Percentiles rank a stretch among this genome's conserved stretches.
Conservation (phyloP, 2,113 vertebrate genomes). For the Callopanchax toddi region DNA sequence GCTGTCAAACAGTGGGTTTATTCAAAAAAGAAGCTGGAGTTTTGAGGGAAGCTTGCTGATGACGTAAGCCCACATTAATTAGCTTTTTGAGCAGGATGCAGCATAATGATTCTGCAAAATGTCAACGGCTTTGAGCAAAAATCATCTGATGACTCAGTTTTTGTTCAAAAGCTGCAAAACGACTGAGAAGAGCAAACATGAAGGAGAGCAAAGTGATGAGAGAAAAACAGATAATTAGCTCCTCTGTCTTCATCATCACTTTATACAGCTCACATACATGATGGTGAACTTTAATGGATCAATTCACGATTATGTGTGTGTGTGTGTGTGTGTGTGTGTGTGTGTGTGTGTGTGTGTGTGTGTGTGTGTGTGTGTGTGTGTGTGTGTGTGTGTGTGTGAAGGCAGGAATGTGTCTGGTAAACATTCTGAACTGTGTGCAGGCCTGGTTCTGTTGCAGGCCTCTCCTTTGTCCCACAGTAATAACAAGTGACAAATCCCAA, state of each 20-base stretch:
- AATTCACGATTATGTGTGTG: constrained; percentile 21
- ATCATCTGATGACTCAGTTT: neutral
- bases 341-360: constrained; percentile 14
- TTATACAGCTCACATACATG: neutral
- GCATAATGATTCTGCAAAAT: constrained; percentile 15
- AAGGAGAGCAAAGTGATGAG: too few species aligned
- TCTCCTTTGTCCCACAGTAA: constrained; percentile 13
- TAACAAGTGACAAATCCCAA: constrained; percentile 1
- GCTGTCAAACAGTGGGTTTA: too few species aligned
- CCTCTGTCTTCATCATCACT: neutral
- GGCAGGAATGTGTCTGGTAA: constrained; percentile 32
- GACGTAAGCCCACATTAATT: neutral
- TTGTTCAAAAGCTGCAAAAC: constrained; percentile 1
- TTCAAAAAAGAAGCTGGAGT: neutral
- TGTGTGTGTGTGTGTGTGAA: constrained; percentile 8
- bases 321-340: constrained; percentile 17
- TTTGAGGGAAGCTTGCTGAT: neutral
- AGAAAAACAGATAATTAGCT: constrained; percentile 5
- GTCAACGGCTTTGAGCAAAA: constrained; percentile 9
- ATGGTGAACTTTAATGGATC: constrained; percentile 8
- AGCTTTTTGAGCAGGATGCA: neutral
- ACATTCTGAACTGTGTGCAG: constrained; percentile 8
- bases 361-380: constrained; percentile 24
- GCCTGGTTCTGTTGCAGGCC: constrained; percentile 13
- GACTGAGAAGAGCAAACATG: neutral